Conservation (phyloP, 2,888 invertebrate species). For the Lycia hirtaria region DNA sequence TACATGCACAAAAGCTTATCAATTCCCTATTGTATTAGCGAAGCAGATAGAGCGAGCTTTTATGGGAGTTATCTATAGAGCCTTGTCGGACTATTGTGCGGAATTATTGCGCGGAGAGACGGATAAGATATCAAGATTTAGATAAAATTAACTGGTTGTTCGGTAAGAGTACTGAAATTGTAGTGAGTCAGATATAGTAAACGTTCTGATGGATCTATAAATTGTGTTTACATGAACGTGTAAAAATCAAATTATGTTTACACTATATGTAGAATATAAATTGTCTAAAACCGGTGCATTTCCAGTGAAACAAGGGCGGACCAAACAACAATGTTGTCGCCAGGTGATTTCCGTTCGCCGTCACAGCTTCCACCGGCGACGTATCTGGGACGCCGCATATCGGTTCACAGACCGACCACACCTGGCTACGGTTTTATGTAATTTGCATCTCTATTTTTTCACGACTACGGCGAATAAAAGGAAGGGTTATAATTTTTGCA, state of each 20-base stretch:
- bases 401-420: conserved; percentile 48
- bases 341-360: conserved; percentile 79
- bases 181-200: not conserved
- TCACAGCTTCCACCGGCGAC: conserved; percentile 64
- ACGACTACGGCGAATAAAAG: too few species aligned
- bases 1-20: conserved; percentile 17
- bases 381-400: conserved; percentile 76
- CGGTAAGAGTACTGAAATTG: not conserved
- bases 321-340: conserved; percentile 80
- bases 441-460: not conserved
- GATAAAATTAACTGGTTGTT: conserved; percentile 22
- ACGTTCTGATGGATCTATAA: not conserved
- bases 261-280: conserved; percentile 24
- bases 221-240: not conserved
- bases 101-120: not conserved
- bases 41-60: conserved; percentile 27
- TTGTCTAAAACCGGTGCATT: conserved; percentile 33
- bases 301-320: conserved; percentile 57
- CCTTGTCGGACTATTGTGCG: conserved; percentile 20
- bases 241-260: not conserved
- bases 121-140: conserved; percentile 20
- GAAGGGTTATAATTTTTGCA: too few species aligned
- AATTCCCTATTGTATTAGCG: conserved; percentile 7
- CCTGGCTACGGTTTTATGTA: conserved; percentile 20
- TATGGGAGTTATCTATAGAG: conserved; percentile 24